Conservation (phyloP, 1,140 invertebrate genomes). For the Sarcophaga peregrina region DNA sequence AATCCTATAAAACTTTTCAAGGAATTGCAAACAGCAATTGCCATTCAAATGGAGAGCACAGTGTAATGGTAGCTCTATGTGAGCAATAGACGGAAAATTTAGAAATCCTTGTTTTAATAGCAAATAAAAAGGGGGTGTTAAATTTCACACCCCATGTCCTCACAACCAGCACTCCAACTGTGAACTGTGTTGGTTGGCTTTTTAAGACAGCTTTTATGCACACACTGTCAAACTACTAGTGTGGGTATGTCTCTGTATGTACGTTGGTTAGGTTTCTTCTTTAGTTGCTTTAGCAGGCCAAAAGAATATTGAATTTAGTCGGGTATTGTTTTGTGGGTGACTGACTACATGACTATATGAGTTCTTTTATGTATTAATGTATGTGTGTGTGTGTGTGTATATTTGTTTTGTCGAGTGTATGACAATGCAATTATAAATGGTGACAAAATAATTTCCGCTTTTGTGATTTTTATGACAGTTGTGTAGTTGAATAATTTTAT, state of each 20-base stretch:
- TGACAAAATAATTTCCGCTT: conserved; percentile 66
- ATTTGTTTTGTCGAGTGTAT: conserved; percentile 49
- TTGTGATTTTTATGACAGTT: conserved; percentile 64
- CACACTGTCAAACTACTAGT: not conserved
- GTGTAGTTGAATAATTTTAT: conserved; percentile 42
- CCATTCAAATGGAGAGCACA: not conserved
- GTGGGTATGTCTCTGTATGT: not conserved
- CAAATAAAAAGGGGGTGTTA: conserved; percentile 32
- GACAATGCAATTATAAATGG: conserved; percentile 66
- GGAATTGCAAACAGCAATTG: not conserved
- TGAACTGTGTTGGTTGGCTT: not conserved
- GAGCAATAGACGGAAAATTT: not conserved
- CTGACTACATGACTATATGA: not conserved
- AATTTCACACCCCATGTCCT: conserved; percentile 10
- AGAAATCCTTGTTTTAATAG: conserved; percentile 12
- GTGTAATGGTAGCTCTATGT: conserved; percentile 1
- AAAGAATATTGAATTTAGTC: not conserved
- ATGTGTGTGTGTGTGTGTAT: not conserved
- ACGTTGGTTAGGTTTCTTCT: not conserved
- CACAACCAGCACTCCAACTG: not conserved
- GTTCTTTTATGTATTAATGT: conserved; percentile 16
- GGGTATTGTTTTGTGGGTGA: conserved; percentile 30
- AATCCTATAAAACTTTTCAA: conserved; percentile 7
- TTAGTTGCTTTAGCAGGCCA: not conserved
- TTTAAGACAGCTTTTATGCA: not conserved